These are phyloP conservation scores for Cylloceria caligata DNA, from an alignment of 2,888 invertebrate species.

Conservation along the genomic window DNA sequence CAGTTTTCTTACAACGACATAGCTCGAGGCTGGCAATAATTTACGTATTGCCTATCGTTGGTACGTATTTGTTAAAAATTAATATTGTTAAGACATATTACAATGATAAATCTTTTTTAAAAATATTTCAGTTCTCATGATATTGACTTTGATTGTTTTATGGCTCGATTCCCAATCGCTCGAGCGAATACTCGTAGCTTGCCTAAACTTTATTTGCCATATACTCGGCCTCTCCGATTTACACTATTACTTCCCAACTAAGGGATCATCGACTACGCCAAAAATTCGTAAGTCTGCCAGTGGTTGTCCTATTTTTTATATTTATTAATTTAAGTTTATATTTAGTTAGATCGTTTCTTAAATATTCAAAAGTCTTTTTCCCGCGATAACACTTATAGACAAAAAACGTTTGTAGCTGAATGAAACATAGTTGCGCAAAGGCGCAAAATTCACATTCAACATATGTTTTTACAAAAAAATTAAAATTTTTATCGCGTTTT, in stretches of 20 bases:
- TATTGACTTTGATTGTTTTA: constrained; percentile 87
- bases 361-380: no score
- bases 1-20: constrained; percentile 87
- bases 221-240: constrained; percentile 87
- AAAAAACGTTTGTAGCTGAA: no score
- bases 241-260: constrained; percentile 87
- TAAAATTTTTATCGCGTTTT: no score
- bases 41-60: constrained; percentile 86
- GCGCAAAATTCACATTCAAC: no score
- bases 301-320: background rate
- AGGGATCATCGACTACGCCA: constrained; percentile 86
- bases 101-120: background rate
- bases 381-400: no score
- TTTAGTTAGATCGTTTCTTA: no score
- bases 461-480: no score
- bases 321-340: constrained; percentile 22
- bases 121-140: constrained; percentile 84
- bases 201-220: constrained; percentile 88
- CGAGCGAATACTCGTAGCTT: constrained; percentile 86
- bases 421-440: no score
- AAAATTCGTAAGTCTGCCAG: constrained; percentile 85
- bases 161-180: constrained; percentile 87
- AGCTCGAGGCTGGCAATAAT: constrained; percentile 86
- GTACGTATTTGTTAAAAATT: constrained; percentile 70
- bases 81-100: constrained; percentile 20